Evolutionary conservation across 1,140 invertebrate genomes (phyloP).

Genomic region (Popillia japonica): DNA sequence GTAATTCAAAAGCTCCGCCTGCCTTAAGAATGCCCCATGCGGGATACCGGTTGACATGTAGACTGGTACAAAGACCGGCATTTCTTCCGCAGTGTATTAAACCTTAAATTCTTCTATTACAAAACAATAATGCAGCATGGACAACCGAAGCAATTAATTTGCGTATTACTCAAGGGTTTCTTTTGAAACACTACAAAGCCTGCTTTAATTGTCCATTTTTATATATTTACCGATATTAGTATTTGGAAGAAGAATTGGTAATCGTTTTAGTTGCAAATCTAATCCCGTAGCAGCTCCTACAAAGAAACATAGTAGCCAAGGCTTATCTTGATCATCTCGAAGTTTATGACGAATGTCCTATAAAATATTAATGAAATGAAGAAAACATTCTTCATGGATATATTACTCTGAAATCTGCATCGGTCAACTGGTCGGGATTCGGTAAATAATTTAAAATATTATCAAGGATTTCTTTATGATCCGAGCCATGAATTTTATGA

Average conservation of each 20-base stretch:
- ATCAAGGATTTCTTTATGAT: slow-evolving; percentile 65
- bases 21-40: slow-evolving; percentile 76
- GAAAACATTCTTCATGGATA: neutral
- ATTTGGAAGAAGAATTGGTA: slow-evolving; percentile 68
- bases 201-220: neutral
- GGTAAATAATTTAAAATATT: slow-evolving; percentile 67
- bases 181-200: too few relatives aligned
- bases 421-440: slow-evolving; percentile 62
- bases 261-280: slow-evolving; percentile 67
- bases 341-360: slow-evolving; percentile 62
- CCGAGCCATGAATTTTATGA: slow-evolving; percentile 56
- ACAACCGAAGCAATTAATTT: neutral
- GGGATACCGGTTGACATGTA: slow-evolving; percentile 71
- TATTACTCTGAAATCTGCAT: slow-evolving; percentile 63
- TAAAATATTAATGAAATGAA: neutral
- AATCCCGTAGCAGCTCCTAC: slow-evolving; percentile 64
- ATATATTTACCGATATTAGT: slow-evolving; percentile 65
- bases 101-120: slow-evolving; percentile 57
- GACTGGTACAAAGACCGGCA: slow-evolving; percentile 64
- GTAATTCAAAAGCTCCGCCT: slow-evolving; percentile 75
- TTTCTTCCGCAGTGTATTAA: slow-evolving; percentile 71
- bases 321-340: slow-evolving; percentile 56
- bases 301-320: slow-evolving; percentile 75
- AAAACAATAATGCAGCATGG: neutral
- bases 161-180: too few relatives aligned